These are phyloP conservation scores for Polylopha cassiicola DNA, from an alignment of 2,888 invertebrate genomes.

Conservation along the genomic window DNA sequence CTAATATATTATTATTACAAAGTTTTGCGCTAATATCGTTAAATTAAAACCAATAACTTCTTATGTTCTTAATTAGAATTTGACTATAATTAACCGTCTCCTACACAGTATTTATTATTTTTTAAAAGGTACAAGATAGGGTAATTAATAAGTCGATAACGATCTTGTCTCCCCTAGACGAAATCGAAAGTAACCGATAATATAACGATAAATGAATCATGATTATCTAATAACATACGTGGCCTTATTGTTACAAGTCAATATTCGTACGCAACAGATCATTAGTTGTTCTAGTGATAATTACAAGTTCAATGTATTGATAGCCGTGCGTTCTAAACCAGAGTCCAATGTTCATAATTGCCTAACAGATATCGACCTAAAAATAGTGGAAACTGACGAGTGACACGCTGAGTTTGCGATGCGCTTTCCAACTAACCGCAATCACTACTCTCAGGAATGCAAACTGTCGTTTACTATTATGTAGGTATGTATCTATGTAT, in stretches of 20 bases:
- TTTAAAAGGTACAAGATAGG: too few relatives aligned
- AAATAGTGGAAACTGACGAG: conserved; percentile 12
- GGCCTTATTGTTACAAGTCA: conserved; percentile 1
- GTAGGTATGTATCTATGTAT: too few relatives aligned
- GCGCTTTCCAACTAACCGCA: conserved; percentile 17
- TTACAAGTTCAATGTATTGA: conserved; percentile 9
- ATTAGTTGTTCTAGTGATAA: conserved; percentile 1
- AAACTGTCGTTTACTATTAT: conserved; percentile 14
- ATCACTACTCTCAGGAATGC: conserved; percentile 11
- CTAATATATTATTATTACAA: too few relatives aligned
- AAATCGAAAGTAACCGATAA: conserved; percentile 6
- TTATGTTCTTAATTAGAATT: too few relatives aligned
- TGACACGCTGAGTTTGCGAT: conserved; percentile 12
- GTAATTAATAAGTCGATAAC: too few relatives aligned
- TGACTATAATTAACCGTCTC: too few relatives aligned
- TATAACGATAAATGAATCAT: conserved; percentile 4
- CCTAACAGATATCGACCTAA: conserved; percentile 10
- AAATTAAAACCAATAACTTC: too few relatives aligned
- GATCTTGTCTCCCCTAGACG: too few relatives aligned
- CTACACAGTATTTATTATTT: too few relatives aligned
- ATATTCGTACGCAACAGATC: not conserved
- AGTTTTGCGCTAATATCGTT: too few relatives aligned
- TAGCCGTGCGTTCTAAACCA: conserved; percentile 1
- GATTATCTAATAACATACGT: conserved; percentile 12
- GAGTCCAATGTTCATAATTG: conserved; percentile 14